Evolutionary conservation across 2,113 vertebrate species (phyloP).

Genomic region (Empidonax traillii): DNA sequence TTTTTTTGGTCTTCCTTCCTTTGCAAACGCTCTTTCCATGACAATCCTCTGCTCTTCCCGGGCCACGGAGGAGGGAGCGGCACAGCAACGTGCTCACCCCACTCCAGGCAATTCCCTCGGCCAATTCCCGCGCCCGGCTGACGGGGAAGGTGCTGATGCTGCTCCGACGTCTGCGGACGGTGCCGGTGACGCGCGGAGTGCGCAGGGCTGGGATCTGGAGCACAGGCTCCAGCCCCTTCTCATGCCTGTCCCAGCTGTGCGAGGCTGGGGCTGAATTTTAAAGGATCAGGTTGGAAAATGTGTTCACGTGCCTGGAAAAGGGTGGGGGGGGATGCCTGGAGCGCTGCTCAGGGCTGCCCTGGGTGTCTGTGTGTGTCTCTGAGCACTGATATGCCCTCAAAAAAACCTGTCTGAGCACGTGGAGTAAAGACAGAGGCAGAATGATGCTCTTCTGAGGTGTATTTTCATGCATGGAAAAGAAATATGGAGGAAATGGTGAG

Average conservation of each 20-base stretch:
- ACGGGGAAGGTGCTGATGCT: background rate
- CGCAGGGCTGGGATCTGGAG: background rate
- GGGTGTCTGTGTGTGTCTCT: too few relatives aligned
- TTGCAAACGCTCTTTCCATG: background rate
- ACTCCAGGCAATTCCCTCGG: background rate
- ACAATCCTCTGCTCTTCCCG: background rate
- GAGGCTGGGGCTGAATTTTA: background rate
- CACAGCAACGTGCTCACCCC: accelerated
- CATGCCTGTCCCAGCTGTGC: background rate
- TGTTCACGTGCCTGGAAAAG: background rate
- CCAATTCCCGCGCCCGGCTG: background rate
- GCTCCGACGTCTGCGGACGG: accelerated
- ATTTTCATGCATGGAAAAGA: background rate
- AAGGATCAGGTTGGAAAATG: background rate
- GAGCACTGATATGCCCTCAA: background rate
- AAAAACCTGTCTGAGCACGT: background rate
- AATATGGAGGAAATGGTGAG: background rate
- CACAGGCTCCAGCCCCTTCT: background rate
- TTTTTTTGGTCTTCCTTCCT: too few relatives aligned
- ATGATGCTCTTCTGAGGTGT: background rate
- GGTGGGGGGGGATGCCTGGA: background rate
- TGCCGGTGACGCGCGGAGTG: accelerated
- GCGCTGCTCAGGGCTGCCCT: background rate
- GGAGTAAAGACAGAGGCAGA: background rate
- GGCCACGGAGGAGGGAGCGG: background rate